Evolutionary conservation across 2,113 vertebrate genomes (phyloP).

Genomic region (Zapornia atra): DNA sequence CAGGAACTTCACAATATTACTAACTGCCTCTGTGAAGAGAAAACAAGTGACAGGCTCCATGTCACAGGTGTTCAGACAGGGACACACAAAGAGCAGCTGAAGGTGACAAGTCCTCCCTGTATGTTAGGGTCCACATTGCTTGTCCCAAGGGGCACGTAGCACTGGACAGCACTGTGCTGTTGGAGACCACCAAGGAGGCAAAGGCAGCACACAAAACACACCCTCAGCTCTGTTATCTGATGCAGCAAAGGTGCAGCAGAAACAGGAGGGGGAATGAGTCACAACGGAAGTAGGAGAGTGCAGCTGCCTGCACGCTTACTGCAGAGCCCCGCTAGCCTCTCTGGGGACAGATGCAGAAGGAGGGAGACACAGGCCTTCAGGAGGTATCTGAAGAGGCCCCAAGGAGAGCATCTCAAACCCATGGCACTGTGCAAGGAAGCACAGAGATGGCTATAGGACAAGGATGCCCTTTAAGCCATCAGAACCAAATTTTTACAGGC

Average conservation of each 20-base stretch:
- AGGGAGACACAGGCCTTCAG: not conserved
- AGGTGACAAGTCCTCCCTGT: not conserved
- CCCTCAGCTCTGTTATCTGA: not conserved
- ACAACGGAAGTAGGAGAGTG: not conserved
- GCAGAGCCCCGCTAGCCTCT: not conserved
- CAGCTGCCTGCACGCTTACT: not conserved
- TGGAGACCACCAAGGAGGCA: not conserved
- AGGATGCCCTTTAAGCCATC: not conserved
- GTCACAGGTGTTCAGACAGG: not conserved
- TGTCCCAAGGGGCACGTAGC: not conserved
- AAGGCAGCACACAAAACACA: not conserved
- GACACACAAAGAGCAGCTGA: not conserved
- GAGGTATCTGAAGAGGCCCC: not conserved
- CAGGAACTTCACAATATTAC: conserved; percentile 83
- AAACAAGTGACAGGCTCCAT: not conserved
- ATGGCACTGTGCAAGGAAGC: not conserved
- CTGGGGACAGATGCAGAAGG: not conserved
- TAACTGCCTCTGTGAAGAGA: conserved; percentile 78
- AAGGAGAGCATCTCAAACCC: not conserved
- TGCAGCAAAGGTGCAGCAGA: not conserved
- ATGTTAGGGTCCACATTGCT: not conserved
- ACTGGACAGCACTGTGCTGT: fast-evolving
- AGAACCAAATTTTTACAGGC: not conserved
- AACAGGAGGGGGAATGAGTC: not conserved
- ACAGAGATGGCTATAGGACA: not conserved